Percentiles rank a stretch among this genome's conserved stretches.
Evolutionary conservation across 2,888 invertebrate species (phyloP).

Genomic region (Shargacucullia verbasci): DNA sequence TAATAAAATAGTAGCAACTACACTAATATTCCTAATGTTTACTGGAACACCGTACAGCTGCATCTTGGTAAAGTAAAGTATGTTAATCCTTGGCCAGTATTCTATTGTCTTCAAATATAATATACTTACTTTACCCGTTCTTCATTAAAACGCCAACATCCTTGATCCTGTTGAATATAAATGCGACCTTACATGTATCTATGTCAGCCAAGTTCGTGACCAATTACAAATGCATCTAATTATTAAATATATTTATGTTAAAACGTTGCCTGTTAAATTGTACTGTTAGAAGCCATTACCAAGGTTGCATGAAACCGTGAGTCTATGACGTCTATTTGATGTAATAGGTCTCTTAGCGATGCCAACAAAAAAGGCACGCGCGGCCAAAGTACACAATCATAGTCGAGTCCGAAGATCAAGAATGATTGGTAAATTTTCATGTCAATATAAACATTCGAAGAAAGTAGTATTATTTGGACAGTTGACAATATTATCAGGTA

Average conservation of each 20-base stretch:
- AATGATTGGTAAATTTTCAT: slow-evolving; percentile 17
- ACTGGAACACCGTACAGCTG: no score
- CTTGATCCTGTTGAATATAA: slow-evolving; percentile 18
- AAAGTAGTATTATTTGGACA: slow-evolving; percentile 23
- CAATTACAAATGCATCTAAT: slow-evolving; percentile 32
- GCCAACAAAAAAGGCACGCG: slow-evolving; percentile 44
- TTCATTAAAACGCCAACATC: slow-evolving; percentile 2
- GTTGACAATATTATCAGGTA: slow-evolving; percentile 24
- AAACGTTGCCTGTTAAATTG: slow-evolving; percentile 9
- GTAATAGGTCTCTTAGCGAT: slow-evolving; percentile 10
- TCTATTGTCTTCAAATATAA: background rate
- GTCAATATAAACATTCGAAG: slow-evolving; percentile 18
- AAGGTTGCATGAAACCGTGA: slow-evolving; percentile 15
- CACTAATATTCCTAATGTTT: no score
- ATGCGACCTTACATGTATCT: slow-evolving; percentile 12
- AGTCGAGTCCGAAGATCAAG: slow-evolving; percentile 28
- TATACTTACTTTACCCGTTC: background rate
- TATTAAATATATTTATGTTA: slow-evolving; percentile 18
- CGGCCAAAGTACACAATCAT: slow-evolving; percentile 18
- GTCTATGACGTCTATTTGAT: slow-evolving; percentile 29
- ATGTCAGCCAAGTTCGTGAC: slow-evolving; percentile 29
- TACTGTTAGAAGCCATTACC: slow-evolving; percentile 18
- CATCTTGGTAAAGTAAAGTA: no score
- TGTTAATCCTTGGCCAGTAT: background rate
- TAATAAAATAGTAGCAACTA: no score